Percentiles rank a stretch among this genome's conserved stretches.
Conservation (phyloP, 1,140 invertebrate genomes). For the Drosophila obscura region DNA sequence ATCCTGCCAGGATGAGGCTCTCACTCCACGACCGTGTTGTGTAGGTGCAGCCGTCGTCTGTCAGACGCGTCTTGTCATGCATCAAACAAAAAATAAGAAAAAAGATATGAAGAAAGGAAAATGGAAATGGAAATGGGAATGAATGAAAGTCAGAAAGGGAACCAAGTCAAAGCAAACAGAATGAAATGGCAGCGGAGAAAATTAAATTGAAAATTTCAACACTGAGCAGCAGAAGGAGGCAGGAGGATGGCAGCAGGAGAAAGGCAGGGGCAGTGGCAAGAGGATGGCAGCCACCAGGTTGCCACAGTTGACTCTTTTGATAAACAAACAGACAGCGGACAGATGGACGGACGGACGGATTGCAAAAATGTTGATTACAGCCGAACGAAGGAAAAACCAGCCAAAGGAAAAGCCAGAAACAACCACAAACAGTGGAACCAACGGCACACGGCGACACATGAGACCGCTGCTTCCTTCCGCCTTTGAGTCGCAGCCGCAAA, state of each 20-base stretch:
- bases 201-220: constrained; percentile 82
- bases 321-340: constrained; percentile 68
- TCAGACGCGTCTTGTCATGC: constrained; percentile 74
- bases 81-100: constrained; percentile 58
- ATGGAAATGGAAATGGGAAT: constrained; percentile 23
- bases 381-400: constrained; percentile 35
- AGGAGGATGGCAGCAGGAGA: background rate
- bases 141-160: constrained; percentile 30
- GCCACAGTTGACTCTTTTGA: constrained; percentile 79
- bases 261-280: background rate
- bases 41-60: constrained; percentile 75
- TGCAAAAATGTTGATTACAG: constrained; percentile 77
- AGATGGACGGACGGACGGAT: constrained; percentile 21
- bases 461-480: constrained; percentile 76
- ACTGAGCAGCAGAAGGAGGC: constrained; percentile 3
- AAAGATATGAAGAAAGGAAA: constrained; percentile 32
- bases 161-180: constrained; percentile 76
- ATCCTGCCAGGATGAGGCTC: constrained; percentile 16
- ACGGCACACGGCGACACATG: constrained; percentile 69
- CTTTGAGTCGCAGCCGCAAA: constrained; percentile 69
- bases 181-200: constrained; percentile 69
- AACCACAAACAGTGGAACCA: constrained; percentile 21
- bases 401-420: constrained; percentile 37
- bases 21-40: constrained; percentile 40
- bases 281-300: constrained; percentile 64